These are phyloP conservation scores for Larimichthys crocea DNA, from an alignment of 2,113 vertebrate genomes.

Conservation along the genomic window DNA sequence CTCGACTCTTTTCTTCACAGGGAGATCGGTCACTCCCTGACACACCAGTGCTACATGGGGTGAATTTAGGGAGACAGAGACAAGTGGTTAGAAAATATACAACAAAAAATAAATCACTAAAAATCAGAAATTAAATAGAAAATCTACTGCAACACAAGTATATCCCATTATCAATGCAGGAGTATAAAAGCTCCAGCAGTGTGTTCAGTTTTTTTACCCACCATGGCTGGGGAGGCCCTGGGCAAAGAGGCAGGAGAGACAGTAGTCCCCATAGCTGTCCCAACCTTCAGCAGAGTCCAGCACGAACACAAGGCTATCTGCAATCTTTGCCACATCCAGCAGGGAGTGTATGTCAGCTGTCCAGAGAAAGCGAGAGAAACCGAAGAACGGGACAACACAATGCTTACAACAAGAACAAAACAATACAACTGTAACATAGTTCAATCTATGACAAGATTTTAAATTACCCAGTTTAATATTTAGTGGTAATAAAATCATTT, in stretches of 20 bases:
- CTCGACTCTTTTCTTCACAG: conserved; percentile 90
- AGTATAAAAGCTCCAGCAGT: not conserved
- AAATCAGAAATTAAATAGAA: not conserved
- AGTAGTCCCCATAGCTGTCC: conserved; percentile 93
- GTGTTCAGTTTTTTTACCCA: conserved; percentile 71
- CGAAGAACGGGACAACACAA: conserved; percentile 7
- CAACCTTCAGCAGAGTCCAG: conserved; percentile 91
- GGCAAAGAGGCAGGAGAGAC: conserved; percentile 94
- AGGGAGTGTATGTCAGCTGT: conserved; percentile 90
- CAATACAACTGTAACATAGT: not conserved
- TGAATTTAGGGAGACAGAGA: not conserved
- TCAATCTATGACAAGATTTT: not conserved
- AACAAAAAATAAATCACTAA: fast-evolving
- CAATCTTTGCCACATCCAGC: conserved; percentile 94
- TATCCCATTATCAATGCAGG: not conserved
- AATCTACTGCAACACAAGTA: not conserved
- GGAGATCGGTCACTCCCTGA: conserved; percentile 86
- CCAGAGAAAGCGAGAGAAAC: conserved; percentile 35
- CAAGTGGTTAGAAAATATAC: not conserved
- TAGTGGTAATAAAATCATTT: not conserved
- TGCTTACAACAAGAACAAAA: not conserved
- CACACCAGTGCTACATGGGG: conserved; percentile 87
- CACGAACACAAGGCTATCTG: conserved; percentile 93
- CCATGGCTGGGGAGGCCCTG: conserved; percentile 95
- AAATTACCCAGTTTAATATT: not conserved